Base-by-base conservation (phyloP, 2,888 invertebrate species). In the Auanema sp. region DNA sequence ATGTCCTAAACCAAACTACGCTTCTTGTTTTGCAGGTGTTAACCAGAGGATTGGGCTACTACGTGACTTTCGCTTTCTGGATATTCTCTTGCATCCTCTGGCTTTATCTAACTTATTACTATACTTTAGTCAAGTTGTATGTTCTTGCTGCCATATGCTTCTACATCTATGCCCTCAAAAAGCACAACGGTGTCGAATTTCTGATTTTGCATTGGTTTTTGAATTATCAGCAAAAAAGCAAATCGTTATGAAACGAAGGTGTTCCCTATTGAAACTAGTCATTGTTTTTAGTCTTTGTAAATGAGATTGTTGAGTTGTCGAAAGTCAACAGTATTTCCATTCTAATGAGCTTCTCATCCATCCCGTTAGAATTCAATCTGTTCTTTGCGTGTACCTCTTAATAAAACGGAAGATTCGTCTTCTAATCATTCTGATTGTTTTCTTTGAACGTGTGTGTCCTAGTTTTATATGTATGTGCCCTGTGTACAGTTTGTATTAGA, bases 41-140 rank as follows among this genome's bases (percentile, higher is more conserved):
- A 14, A 71, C 69, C 10, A 63, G 23, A 14, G 73, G 72, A 3
- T 21, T 72, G 21, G 69, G 77, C 24, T 80, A 79, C 43, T 53
- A 53, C 10, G 43, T 71, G 5, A 70, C 76, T n/a, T 71, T 80
- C 52, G 53, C 59, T 6, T 71, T 78, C 54, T 81, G 81, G 81
- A 56, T 66, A 16, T 16, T 75, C 40, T 60, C 73, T 11, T 68
- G 75, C 24, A 14, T 76, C 33, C 53, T 73, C 52, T 81, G 80
- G 80, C 65, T 72, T 16, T 54, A 64, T 51, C 47, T 65, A 40
- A 67, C 66, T 11, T 65, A 64, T 21, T 57, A 58, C 24, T 59
- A 57, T 42, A 44, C 60, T 12, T 66, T 64, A 51, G 66, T 72
- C 58, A 58, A 71, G 65, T 47, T 77, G 41, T 80, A 80, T 51